A percentile compares a stretch with the other conserved stretches of the same genome.
These are phyloP conservation scores for Mustelus asterias DNA, from an alignment of 2,113 vertebrate species.

Conservation along the genomic window DNA sequence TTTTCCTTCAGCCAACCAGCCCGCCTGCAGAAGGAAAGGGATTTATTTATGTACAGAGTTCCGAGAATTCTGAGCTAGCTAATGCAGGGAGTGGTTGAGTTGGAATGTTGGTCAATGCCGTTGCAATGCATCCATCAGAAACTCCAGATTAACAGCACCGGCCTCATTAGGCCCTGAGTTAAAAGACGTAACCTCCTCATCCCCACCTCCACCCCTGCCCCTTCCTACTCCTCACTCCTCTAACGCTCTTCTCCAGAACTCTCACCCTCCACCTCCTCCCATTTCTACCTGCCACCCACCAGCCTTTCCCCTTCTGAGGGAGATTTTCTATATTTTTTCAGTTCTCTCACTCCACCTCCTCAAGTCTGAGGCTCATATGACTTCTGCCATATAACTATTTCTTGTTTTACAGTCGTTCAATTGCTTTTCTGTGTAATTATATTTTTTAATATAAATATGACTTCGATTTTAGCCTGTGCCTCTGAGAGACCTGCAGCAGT, in stretches of 20 bases:
- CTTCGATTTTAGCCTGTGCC: neutral
- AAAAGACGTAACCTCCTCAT: neutral
- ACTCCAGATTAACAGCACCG: neutral
- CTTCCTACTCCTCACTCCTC: neutral
- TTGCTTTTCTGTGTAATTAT: neutral
- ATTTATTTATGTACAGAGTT: neutral
- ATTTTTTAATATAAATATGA: neutral
- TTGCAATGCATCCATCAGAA: neutral
- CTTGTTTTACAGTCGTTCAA: neutral
- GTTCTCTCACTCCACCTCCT: neutral
- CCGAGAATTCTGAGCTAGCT: neutral
- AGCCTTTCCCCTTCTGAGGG: neutral
- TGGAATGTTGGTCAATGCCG: neutral
- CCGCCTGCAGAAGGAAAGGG: neutral
- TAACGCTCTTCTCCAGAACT: neutral
- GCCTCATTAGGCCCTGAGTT: neutral
- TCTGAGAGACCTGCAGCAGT: neutral
- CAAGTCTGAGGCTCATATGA: neutral
- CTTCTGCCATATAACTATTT: neutral
- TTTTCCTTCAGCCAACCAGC: neutral
- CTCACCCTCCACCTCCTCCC: neutral
- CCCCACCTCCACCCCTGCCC: neutral
- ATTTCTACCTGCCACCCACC: neutral
- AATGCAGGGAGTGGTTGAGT: neutral
- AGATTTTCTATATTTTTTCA: neutral